Evolutionary conservation across 2,797 vertebrate genomes (phyloP).

Genomic region (Dicrostonyx torquatus): DNA sequence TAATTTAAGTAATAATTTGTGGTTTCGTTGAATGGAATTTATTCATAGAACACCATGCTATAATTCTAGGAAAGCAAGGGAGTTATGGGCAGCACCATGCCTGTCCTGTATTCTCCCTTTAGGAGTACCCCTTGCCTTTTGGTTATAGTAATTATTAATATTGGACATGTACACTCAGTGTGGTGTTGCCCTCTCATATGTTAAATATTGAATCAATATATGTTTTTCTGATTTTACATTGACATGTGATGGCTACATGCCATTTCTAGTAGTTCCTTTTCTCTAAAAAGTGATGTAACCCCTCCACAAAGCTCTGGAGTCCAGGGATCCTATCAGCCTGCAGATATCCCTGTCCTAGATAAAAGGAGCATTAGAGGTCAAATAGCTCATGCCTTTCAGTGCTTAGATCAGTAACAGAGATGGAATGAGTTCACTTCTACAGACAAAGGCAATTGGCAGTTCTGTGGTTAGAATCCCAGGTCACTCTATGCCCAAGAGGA

Average conservation of each 20-base stretch:
- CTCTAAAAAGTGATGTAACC: background rate
- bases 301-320: background rate
- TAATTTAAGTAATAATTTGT: background rate
- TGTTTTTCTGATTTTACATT: background rate
- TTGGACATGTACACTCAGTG: background rate
- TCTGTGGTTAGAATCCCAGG: background rate
- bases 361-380: background rate
- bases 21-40: background rate
- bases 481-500: background rate
- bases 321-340: background rate
- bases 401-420: background rate
- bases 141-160: background rate
- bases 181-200: background rate
- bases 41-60: background rate
- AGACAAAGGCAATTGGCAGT: background rate
- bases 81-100: background rate
- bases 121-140: background rate
- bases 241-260: background rate
- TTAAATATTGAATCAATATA: constrained; percentile 23
- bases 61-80: background rate
- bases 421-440: background rate
- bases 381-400: background rate
- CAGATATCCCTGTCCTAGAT: background rate
- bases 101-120: background rate
- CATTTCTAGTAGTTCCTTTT: background rate